Conservation (phyloP, 2,113 vertebrate genomes). For the Hystrix brachyura region DNA sequence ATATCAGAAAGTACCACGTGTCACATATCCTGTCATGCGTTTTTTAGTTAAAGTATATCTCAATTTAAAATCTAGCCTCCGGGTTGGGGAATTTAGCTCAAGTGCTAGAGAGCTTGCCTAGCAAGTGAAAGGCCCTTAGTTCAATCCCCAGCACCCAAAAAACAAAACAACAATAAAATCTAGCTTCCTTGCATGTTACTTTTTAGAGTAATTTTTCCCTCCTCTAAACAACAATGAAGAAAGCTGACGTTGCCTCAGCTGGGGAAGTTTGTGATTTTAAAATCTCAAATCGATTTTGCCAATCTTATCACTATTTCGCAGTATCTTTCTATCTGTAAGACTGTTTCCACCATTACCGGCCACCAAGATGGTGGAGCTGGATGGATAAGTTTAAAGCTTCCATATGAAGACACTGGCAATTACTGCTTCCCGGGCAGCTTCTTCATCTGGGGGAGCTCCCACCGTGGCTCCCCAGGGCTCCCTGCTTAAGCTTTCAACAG, state of each 20-base stretch:
- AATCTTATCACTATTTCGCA: background rate
- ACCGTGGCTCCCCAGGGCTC: conserved; percentile 12
- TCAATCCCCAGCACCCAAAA: too few species aligned
- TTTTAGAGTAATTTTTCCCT: background rate
- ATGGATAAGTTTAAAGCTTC: conserved; percentile 9
- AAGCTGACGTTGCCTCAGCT: background rate
- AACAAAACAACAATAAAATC: background rate
- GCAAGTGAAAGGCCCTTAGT: too few species aligned
- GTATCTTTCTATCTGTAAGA: background rate
- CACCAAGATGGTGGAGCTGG: background rate
- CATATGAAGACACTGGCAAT: background rate
- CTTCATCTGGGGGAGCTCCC: conserved; percentile 47
- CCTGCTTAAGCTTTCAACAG: conserved; percentile 52
- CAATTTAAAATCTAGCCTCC: background rate
- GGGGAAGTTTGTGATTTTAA: background rate
- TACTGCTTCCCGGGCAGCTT: conserved; percentile 42
- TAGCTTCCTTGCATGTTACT: background rate
- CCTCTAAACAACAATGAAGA: background rate
- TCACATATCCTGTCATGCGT: background rate
- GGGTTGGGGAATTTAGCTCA: too few species aligned
- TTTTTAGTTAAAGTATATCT: background rate
- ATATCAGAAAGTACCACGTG: background rate
- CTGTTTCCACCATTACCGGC: background rate
- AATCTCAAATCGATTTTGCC: background rate
- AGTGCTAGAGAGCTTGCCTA: too few species aligned